Conservation (phyloP, 2,113 vertebrate species). For the Erythrocercus mccallii region DNA sequence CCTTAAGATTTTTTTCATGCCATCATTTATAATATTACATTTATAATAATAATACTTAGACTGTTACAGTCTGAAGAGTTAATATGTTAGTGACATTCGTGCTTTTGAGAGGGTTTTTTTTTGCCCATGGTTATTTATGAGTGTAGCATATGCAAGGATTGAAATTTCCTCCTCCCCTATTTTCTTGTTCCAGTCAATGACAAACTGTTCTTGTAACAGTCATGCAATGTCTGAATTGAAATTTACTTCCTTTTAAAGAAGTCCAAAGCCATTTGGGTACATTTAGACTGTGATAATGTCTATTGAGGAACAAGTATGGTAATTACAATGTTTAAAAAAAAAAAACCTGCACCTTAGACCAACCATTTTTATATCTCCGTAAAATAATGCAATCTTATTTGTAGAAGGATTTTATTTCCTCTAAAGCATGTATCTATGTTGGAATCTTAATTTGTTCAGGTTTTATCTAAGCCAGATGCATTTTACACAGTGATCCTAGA, state of each 20-base stretch:
- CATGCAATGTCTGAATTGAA: neutral
- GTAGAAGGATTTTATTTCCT: neutral
- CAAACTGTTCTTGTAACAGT: neutral
- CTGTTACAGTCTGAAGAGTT: neutral
- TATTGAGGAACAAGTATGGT: neutral
- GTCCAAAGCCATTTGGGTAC: neutral
- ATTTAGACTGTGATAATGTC: neutral
- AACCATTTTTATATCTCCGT: neutral
- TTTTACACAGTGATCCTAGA: neutral
- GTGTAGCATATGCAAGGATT: neutral
- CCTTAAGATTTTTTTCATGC: neutral
- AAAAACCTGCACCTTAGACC: accelerated
- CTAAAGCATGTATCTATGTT: neutral
- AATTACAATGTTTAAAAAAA: neutral
- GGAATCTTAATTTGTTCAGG: neutral
- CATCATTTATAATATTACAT: neutral
- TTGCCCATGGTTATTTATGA: neutral
- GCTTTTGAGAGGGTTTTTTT: neutral
- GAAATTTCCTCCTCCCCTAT: neutral
- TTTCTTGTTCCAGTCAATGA: neutral
- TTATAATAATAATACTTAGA: neutral
- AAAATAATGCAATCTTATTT: neutral
- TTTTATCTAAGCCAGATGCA: neutral
- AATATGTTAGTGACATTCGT: neutral
- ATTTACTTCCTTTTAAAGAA: neutral